phyloP scores from a whole-genome alignment of 1,140 invertebrate genomes.

The Drosophila tristis region DNA sequence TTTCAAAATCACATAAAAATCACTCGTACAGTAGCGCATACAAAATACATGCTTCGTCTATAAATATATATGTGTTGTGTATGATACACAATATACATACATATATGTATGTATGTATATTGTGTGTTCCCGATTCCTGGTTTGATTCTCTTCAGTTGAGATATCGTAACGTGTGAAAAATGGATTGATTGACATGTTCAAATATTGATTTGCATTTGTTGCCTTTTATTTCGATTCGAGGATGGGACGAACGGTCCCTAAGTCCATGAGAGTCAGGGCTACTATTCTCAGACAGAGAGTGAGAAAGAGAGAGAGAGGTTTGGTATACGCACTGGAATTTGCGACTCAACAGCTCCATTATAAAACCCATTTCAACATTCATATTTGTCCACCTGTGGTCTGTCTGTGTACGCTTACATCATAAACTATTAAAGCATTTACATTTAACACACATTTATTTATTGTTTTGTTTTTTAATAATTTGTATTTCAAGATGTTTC shows the following conservation, averaged over 20 bases:
- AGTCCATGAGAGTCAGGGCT: slow-evolving; percentile 40
- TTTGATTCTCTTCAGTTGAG: slow-evolving; percentile 51
- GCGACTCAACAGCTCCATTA: slow-evolving; percentile 79
- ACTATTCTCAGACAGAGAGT: slow-evolving; percentile 21
- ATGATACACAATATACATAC: slow-evolving; percentile 29
- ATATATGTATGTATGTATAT: slow-evolving; percentile 37
- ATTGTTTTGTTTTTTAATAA: slow-evolving; percentile 67
- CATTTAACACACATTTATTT: slow-evolving; percentile 66
- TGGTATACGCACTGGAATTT: slow-evolving; percentile 44
- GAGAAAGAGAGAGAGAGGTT: slow-evolving; percentile 18
- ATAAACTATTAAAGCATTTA: slow-evolving; percentile 76
- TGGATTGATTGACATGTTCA: slow-evolving; percentile 44
- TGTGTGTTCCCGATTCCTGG: slow-evolving; percentile 44
- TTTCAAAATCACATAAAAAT: slow-evolving; percentile 83
- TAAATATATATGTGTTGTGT: slow-evolving; percentile 55
- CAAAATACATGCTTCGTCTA: slow-evolving; percentile 74
- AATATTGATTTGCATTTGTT: slow-evolving; percentile 52
- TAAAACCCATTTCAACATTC: slow-evolving; percentile 61
- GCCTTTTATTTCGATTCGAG: slow-evolving; percentile 32
- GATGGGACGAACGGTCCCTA: slow-evolving; percentile 2
- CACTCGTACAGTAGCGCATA: slow-evolving; percentile 83
- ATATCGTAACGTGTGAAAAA: slow-evolving; percentile 49
- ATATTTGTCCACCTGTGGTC: slow-evolving; percentile 31
- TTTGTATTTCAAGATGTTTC: slow-evolving; percentile 58
- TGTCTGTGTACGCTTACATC: slow-evolving; percentile 46